These are phyloP conservation scores for Sebastes matsubarae DNA, from an alignment of 2,797 vertebrate genomes.

Conservation along the genomic window DNA sequence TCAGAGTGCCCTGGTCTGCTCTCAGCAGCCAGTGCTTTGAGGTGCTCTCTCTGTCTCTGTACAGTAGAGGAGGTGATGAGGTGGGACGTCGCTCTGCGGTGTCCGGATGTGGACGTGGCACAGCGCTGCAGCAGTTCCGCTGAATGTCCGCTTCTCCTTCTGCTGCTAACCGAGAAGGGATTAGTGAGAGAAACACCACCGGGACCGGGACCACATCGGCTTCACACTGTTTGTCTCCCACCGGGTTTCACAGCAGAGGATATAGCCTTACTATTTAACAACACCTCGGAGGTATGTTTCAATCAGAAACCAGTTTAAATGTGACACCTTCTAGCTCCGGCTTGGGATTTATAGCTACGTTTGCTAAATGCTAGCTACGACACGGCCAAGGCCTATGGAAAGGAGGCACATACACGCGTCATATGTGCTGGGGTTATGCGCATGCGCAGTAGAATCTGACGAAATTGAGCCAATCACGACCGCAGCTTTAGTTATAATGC, in stretches of 20 bases:
- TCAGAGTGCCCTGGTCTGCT: neutral
- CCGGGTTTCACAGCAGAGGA: conserved; percentile 35
- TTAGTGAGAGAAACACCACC: conserved; percentile 67
- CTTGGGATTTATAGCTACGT: conserved; percentile 29
- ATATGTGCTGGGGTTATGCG: too few species aligned
- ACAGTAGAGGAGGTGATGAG: neutral
- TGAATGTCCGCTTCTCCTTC: conserved; percentile 73
- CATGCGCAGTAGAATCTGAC: too few species aligned
- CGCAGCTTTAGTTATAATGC: too few species aligned
- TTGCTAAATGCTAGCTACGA: conserved; percentile 49
- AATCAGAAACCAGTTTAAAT: neutral
- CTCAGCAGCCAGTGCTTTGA: neutral
- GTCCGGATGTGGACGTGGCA: conserved; percentile 88
- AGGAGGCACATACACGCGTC: too few species aligned
- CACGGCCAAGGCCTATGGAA: neutral
- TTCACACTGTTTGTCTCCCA: conserved; percentile 42
- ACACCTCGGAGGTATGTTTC: conserved; percentile 64
- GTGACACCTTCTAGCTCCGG: conserved; percentile 17
- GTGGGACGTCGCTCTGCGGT: conserved; percentile 46
- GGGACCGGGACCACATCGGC: conserved; percentile 63
- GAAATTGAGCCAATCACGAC: too few species aligned
- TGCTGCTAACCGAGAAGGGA: conserved; percentile 67
- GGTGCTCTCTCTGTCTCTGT: neutral
- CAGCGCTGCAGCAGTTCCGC: conserved; percentile 82
- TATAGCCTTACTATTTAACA: conserved; percentile 48